Conservation (phyloP, 2,797 vertebrate genomes). For the Rhadinocentrus ornatus region DNA sequence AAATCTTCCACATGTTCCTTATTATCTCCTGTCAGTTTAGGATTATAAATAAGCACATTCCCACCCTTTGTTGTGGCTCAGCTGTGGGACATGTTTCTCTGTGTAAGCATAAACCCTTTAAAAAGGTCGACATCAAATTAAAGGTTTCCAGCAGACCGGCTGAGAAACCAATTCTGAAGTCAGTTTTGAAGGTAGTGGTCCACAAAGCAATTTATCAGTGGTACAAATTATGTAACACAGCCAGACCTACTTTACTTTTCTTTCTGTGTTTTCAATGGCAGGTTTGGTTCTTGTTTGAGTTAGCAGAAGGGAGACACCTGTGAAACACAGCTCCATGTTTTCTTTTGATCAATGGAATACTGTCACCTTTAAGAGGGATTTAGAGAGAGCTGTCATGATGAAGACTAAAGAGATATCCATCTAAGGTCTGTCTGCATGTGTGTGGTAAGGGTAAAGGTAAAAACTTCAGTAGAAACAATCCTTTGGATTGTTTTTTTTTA, state of each 20-base stretch:
- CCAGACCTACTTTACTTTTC: conserved; percentile 1
- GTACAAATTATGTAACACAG: conserved; percentile 39
- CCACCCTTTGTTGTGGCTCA: conserved; percentile 54
- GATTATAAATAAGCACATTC: conserved; percentile 65
- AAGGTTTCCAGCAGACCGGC: conserved; percentile 42
- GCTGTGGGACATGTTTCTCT: conserved; percentile 47
- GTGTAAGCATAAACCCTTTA: conserved; percentile 49
- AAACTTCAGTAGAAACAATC: neutral
- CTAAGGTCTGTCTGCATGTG: neutral
- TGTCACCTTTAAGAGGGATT: conserved; percentile 12
- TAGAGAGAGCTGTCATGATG: neutral
- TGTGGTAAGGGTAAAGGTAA: neutral
- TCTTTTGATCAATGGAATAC: conserved; percentile 27
- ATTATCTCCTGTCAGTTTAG: conserved; percentile 64
- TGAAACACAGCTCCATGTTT: conserved; percentile 20
- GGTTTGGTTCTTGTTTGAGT: conserved; percentile 26
- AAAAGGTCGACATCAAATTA: conserved; percentile 48
- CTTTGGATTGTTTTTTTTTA: no score
- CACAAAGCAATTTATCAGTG: conserved; percentile 44
- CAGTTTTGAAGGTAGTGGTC: conserved; percentile 42
- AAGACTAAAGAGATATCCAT: conserved; percentile 2
- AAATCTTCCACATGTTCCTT: conserved; percentile 71
- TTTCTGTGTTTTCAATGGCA: conserved; percentile 16
- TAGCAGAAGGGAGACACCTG: conserved; percentile 35
- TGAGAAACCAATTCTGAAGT: conserved; percentile 49